Evolutionary conservation across 1,140 invertebrate genomes (phyloP).

Genomic region (Cherax quadricarinatus): DNA sequence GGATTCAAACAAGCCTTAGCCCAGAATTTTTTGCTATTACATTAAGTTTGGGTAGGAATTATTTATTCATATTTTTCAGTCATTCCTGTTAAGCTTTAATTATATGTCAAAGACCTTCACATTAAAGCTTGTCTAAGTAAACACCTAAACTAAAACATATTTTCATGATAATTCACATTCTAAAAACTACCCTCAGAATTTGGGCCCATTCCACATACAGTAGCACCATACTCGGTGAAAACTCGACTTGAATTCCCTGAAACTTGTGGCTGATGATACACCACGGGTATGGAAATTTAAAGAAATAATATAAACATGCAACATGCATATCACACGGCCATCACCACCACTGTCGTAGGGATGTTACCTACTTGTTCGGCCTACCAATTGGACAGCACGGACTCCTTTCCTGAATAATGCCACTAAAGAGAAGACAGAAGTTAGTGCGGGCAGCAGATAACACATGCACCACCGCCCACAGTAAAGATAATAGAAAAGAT

Average conservation of each 20-base stretch:
- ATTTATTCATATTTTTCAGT: neutral
- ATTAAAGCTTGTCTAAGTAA: neutral
- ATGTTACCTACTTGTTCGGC: conserved; percentile 94
- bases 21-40: neutral
- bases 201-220: neutral
- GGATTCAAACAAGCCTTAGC: conserved; percentile 41
- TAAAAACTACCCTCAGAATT: neutral
- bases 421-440: conserved; percentile 83
- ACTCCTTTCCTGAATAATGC: conserved; percentile 99
- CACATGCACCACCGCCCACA: conserved; percentile 69
- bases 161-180: neutral
- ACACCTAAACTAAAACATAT: neutral
- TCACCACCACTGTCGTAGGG: conserved; percentile 63
- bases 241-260: conserved; percentile 51
- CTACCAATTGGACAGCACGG: conserved; percentile 97
- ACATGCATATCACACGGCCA: conserved; percentile 69
- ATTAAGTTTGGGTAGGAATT: neutral
- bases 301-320: conserved; percentile 57
- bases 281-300: conserved; percentile 58
- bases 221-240: neutral
- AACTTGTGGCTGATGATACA: conserved; percentile 56
- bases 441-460: conserved; percentile 73
- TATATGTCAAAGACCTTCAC: neutral
- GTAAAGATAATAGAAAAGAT: conserved; percentile 48
- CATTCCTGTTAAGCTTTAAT: neutral